Conservation (phyloP, 2,797 vertebrate species). For the Malurus leucopterus region DNA sequence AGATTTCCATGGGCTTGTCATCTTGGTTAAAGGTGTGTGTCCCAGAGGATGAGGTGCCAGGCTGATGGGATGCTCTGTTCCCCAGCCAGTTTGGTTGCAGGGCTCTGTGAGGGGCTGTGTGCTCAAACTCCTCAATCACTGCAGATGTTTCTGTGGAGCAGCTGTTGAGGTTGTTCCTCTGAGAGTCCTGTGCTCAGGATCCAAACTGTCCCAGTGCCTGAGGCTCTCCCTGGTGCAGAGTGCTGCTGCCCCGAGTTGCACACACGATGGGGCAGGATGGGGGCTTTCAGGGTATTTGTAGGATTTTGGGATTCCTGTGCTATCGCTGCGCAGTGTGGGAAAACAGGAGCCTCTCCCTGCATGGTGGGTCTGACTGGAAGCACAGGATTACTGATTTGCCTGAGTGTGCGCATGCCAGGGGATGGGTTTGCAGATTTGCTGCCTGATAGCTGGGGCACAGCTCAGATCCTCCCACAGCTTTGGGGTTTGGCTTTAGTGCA, state of each 20-base stretch:
- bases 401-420: neutral
- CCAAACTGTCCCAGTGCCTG: neutral
- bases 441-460: neutral
- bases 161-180: accelerated
- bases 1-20: neutral
- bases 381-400: neutral
- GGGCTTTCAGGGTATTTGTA: accelerated
- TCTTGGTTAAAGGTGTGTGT: neutral
- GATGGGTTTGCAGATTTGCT: neutral
- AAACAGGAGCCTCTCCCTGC: neutral
- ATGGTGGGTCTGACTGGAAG: neutral
- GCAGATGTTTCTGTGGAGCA: neutral
- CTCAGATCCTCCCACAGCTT: neutral
- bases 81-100: neutral
- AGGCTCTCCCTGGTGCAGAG: neutral
- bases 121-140: neutral
- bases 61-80: neutral
- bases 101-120: neutral
- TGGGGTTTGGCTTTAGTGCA: neutral
- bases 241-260: accelerated
- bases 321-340: neutral
- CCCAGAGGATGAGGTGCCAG: neutral
- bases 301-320: neutral
- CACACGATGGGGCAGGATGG: accelerated
- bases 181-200: accelerated